Evolutionary conservation across 2,113 vertebrate genomes (phyloP).

Genomic region (Beaufortia kweichowensis): DNA sequence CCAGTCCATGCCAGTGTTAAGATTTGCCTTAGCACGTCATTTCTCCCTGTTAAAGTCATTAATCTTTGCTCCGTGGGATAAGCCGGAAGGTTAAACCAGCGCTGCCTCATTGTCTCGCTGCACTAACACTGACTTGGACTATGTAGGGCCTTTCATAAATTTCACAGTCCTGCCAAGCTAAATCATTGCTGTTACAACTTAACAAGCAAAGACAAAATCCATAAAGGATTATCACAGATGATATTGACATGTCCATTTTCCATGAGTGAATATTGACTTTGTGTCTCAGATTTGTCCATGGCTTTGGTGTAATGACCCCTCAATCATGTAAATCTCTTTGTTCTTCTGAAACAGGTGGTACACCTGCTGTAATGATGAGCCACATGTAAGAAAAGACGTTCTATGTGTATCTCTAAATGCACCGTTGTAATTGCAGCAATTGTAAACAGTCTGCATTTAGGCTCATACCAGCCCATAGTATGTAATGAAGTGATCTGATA

Average conservation of each 20-base stretch:
- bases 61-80: slow-evolving; percentile 69
- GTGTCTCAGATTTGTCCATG: neutral
- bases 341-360: neutral
- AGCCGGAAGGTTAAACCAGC: slow-evolving; percentile 65
- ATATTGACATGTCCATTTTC: slow-evolving; percentile 27
- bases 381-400: too few relatives aligned
- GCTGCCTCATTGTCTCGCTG: slow-evolving; percentile 58
- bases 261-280: neutral
- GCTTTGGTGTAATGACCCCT: neutral
- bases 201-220: slow-evolving; percentile 14
- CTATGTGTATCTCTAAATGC: too few relatives aligned
- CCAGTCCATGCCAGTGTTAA: slow-evolving; percentile 78
- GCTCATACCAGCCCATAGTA: too few relatives aligned
- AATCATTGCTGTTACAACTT: neutral
- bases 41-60: slow-evolving; percentile 77
- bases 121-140: slow-evolving; percentile 50
- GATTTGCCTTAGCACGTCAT: slow-evolving; percentile 75
- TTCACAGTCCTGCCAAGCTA: slow-evolving; percentile 6
- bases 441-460: too few relatives aligned
- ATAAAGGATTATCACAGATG: slow-evolving; percentile 18
- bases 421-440: too few relatives aligned
- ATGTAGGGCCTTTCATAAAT: slow-evolving; percentile 36
- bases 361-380: too few relatives aligned
- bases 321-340: neutral
- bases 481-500: too few relatives aligned